Evolutionary conservation across 2,113 vertebrate genomes (phyloP).

Genomic region (Trichechus manatus): DNA sequence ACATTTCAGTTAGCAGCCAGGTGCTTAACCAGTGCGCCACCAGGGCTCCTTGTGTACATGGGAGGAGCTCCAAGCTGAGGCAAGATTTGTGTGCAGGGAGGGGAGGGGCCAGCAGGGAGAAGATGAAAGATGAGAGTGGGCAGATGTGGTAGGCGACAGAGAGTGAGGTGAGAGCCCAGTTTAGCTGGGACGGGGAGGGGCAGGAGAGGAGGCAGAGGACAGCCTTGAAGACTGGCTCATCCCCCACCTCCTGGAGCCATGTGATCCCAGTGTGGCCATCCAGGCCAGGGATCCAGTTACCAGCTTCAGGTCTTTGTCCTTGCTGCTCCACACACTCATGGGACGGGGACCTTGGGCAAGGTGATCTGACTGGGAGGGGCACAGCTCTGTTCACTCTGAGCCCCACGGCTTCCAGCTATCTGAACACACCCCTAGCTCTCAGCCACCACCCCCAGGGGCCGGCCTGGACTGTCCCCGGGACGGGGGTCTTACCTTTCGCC

Average conservation of each 20-base stretch:
- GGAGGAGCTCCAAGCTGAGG: not conserved
- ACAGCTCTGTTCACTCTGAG: not conserved
- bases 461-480: not conserved
- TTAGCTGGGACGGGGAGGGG: not conserved
- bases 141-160: not conserved
- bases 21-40: not conserved
- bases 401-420: not conserved
- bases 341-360: not conserved
- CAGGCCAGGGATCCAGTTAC: not conserved
- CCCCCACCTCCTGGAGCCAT: not conserved
- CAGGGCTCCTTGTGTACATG: not conserved
- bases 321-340: rapidly evolving
- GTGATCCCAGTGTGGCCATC: rapidly evolving
- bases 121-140: not conserved
- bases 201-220: rapidly evolving
- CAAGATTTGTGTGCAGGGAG: not conserved
- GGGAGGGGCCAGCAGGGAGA: not conserved
- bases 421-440: not conserved
- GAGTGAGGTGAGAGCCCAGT: not conserved
- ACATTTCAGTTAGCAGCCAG: not conserved
- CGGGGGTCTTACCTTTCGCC: not conserved
- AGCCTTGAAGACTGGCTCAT: not conserved
- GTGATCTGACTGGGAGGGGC: not conserved
- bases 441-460: too few relatives aligned
- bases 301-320: not conserved